Percentiles rank a stretch among this genome's conserved stretches.
Evolutionary conservation across 2,113 vertebrate species (phyloP).

Genomic region (Mobula hypostoma): DNA sequence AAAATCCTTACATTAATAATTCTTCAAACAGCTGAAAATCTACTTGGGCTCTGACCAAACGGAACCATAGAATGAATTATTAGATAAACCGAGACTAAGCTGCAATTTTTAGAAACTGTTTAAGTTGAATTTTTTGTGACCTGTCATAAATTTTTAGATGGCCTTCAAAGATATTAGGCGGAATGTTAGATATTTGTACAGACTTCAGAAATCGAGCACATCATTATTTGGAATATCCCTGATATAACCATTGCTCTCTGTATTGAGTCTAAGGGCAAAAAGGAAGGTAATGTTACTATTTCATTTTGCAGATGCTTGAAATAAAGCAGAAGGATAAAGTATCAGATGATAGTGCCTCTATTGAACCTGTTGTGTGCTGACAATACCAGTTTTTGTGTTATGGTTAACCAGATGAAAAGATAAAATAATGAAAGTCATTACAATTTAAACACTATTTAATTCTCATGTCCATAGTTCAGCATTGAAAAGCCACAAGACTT

Average conservation of each 20-base stretch:
- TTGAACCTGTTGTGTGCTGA: background rate
- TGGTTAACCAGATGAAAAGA: background rate
- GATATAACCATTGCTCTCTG: background rate
- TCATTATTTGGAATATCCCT: background rate
- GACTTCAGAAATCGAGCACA: background rate
- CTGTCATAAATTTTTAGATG: background rate
- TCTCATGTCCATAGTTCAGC: background rate
- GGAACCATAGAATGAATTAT: background rate
- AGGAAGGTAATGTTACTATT: background rate
- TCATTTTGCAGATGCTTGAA: constrained; percentile 7
- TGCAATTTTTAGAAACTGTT: background rate
- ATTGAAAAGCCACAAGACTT: background rate
- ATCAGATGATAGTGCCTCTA: constrained; percentile 11
- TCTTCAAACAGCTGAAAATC: background rate
- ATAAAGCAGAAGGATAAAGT: background rate
- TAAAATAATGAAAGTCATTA: background rate
- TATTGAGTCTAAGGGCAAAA: background rate
- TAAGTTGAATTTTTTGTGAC: background rate
- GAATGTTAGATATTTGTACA: background rate
- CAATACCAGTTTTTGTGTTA: background rate
- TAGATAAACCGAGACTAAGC: background rate
- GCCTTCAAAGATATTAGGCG: background rate
- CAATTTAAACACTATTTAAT: background rate
- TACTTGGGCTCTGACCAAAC: background rate
- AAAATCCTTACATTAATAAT: background rate